Evolutionary conservation across 2,888 invertebrate species (phyloP), one percentile per base, ranked within the genome.

Genomic region (Dynastes tityus): DNA sequence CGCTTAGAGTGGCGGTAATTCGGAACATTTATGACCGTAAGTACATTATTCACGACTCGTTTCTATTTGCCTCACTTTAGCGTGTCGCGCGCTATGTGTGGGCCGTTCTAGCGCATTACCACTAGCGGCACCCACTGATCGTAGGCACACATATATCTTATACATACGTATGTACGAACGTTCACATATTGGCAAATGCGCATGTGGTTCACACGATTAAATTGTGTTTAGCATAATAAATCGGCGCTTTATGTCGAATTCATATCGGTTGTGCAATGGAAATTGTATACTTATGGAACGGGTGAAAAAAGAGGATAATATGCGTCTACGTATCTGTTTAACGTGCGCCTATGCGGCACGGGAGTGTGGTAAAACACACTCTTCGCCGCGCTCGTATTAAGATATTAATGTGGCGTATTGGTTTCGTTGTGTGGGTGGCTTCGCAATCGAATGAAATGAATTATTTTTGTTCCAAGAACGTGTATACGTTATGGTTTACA

Each of bases 211-310:
- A 65, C 65, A 65, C 65, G 65, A 32, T 65, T 65, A 65, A 65
- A 65, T 65, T 65, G 65, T 65, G 65, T 65, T 65, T 65, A 65
- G 45, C 65, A 65, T 65, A 65, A 65, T 65, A 65, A 65, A 65
- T 65, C 65, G 65, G 40, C 65, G 40, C 55, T 65, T 65, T 65
- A 65, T 9, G 40, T 32, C 65, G 65, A 65, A 65, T 65, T 65
- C 65, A 65, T 65, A 45, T 65, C 16, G 40, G 37, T 65, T 65
- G 16, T 13, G 37, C 40, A 65, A 65, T 40, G 45, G 40, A 65
- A 65, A 65, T 16, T n/a, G 32, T 16, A 65, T 5, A 32, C 32
- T 32, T 3, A 32, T 5, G 65, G 65, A 65, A 65, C 32, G 40
- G 13, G 65, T 4, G 65, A 45, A 65, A 65, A 65, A 65, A 65